phyloP scores from a whole-genome alignment of 2,113 vertebrate genomes.

The Oreotragus oreotragus region DNA sequence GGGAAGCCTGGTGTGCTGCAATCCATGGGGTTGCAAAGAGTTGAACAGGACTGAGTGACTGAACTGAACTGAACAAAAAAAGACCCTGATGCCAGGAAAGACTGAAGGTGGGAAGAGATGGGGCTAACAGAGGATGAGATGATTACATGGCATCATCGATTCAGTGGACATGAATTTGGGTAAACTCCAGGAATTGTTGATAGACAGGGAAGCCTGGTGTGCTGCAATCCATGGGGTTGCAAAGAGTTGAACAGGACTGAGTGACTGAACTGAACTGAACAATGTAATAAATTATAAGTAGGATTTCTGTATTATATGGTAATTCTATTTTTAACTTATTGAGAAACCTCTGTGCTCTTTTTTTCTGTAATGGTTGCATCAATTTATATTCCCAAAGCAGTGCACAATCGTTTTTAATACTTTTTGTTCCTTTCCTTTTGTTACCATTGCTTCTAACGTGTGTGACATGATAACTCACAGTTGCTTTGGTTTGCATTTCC shows the following conservation, averaged over 20 bases:
- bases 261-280: neutral
- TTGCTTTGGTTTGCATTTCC: neutral
- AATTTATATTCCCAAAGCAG: neutral
- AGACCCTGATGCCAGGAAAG: neutral
- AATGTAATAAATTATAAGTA: neutral
- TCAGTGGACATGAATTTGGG: neutral
- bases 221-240: neutral
- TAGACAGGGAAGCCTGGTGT: accelerated
- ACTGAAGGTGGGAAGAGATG: neutral
- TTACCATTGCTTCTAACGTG: neutral
- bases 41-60: accelerated
- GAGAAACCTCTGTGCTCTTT: neutral
- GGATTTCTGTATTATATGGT: neutral
- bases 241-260: neutral
- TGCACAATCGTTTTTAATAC: neutral
- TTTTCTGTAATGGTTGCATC: neutral
- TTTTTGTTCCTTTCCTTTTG: neutral
- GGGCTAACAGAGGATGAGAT: neutral
- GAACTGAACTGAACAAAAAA: neutral
- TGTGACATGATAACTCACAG: neutral
- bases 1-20: accelerated
- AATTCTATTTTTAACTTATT: neutral
- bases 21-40: neutral
- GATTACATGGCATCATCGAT: neutral
- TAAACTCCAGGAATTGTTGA: neutral